These are phyloP conservation scores for Philypnodon macrostomus DNA, from an alignment of 2,797 vertebrate genomes.

Conservation along the genomic window DNA sequence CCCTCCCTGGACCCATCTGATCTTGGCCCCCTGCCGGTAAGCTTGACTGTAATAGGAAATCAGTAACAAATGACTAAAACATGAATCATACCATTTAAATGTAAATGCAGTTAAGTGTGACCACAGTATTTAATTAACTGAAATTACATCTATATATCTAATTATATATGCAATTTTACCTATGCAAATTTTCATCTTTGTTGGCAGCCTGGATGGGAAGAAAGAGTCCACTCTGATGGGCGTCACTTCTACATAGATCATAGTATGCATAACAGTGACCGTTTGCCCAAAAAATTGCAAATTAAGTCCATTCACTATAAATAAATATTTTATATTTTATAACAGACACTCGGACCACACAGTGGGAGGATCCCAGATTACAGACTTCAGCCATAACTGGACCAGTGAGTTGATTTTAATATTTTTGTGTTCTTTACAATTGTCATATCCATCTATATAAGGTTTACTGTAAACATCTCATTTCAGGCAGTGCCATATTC, in stretches of 20 bases:
- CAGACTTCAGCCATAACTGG: conserved; percentile 90
- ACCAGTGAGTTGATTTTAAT: conserved; percentile 79
- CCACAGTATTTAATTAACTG: neutral
- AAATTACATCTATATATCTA: neutral
- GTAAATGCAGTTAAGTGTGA: neutral
- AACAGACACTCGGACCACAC: conserved; percentile 90
- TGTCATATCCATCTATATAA: too few species aligned
- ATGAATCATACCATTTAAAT: neutral
- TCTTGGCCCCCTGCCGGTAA: conserved; percentile 89
- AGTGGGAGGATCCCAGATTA: conserved; percentile 95
- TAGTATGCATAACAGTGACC: conserved; percentile 75
- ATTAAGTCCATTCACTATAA: conserved; percentile 1
- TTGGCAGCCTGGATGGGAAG: conserved; percentile 92
- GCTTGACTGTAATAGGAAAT: conserved; percentile 27
- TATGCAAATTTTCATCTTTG: neutral
- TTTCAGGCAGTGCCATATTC: conserved; percentile 96
- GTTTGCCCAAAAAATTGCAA: neutral
- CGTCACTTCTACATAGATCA: conserved; percentile 96
- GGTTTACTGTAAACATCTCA: conserved; percentile 12
- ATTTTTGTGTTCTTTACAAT: conserved; percentile 2
- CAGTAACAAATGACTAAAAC: conserved; percentile 6
- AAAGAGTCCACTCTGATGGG: conserved; percentile 90
- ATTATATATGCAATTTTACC: neutral
- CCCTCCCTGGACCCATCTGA: conserved; percentile 84
- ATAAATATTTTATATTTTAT: conserved; percentile 13